These are phyloP conservation scores for Crypturellus tataupa DNA, from an alignment of 2,797 vertebrate genomes.

Conservation along the genomic window DNA sequence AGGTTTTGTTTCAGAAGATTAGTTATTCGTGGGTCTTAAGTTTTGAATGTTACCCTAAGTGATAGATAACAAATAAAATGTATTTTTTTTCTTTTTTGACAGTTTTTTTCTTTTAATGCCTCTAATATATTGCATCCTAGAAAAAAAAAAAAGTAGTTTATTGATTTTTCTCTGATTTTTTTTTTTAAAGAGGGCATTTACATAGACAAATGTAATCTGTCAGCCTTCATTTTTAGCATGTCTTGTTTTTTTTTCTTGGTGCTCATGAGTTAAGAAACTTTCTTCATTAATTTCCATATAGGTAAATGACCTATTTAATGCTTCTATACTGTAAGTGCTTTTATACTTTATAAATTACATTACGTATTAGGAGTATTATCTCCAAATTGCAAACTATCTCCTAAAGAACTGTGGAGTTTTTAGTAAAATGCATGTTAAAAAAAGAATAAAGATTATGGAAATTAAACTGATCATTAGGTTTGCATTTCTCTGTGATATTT, in stretches of 20 bases:
- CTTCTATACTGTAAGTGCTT: constrained; percentile 58
- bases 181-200: not conserved
- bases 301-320: constrained; percentile 60
- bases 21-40: not conserved
- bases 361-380: constrained; percentile 63
- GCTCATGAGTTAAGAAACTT: not conserved
- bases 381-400: constrained; percentile 20
- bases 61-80: not conserved
- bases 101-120: not conserved
- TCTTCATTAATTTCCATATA: constrained; percentile 67
- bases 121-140: not conserved
- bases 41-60: not conserved
- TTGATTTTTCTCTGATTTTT: constrained; percentile 26
- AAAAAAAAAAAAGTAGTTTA: not conserved
- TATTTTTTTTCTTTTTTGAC: not conserved
- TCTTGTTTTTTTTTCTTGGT: not conserved
- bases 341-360: constrained; percentile 54
- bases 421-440: constrained; percentile 44
- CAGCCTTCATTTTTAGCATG: not conserved
- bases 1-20: constrained; percentile 51
- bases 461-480: not conserved
- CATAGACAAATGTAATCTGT: constrained; percentile 18
- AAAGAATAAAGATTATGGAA: constrained; percentile 16
- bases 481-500: not conserved
- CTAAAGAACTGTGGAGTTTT: constrained; percentile 53